A percentile compares a stretch with the other conserved stretches of the same genome.
phyloP scores from a whole-genome alignment of 2,113 vertebrate genomes.

The Mormyrus iriodes region DNA sequence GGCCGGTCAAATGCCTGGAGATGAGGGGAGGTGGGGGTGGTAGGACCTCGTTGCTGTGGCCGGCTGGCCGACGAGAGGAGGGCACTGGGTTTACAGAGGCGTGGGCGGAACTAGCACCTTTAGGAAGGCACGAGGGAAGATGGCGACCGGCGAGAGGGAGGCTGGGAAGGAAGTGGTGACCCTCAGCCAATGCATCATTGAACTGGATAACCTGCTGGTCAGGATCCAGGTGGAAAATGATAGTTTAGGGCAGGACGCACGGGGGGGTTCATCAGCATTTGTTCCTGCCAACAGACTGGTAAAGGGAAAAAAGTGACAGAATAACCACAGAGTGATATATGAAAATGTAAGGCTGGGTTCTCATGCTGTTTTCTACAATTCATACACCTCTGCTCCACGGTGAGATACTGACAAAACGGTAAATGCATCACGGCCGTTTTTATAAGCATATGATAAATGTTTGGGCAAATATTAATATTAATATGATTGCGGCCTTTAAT shows the following conservation, averaged over 20 bases:
- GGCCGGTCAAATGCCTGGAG: conserved; percentile 25
- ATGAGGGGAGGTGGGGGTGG: conserved; percentile 35
- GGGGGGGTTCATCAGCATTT: conserved; percentile 14
- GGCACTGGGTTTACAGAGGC: conserved; percentile 22
- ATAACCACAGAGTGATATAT: conserved; percentile 2
- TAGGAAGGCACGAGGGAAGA: conserved; percentile 54
- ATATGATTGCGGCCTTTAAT: background rate
- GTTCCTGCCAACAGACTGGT: conserved; percentile 1
- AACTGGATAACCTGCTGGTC: conserved; percentile 56
- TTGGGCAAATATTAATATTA: background rate
- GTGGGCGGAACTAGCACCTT: conserved; percentile 28
- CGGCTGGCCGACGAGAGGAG: conserved; percentile 36
- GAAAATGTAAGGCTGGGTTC: background rate
- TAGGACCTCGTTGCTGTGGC: conserved; percentile 40
- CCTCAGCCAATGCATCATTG: conserved; percentile 54
- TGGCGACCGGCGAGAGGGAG: conserved; percentile 25
- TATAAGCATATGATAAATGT: background rate
- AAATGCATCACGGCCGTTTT: background rate
- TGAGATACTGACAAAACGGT: background rate
- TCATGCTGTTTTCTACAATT: background rate
- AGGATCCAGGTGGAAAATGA: conserved; percentile 50
- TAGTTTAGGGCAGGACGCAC: background rate
- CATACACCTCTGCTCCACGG: background rate
- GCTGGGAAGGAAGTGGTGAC: conserved; percentile 54
- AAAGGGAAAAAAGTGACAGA: conserved; percentile 7